Percentiles rank a stretch among this genome's conserved stretches.
Evolutionary conservation across 2,113 vertebrate genomes (phyloP).

Genomic region (Rhegmatorhina hoffmannsi): DNA sequence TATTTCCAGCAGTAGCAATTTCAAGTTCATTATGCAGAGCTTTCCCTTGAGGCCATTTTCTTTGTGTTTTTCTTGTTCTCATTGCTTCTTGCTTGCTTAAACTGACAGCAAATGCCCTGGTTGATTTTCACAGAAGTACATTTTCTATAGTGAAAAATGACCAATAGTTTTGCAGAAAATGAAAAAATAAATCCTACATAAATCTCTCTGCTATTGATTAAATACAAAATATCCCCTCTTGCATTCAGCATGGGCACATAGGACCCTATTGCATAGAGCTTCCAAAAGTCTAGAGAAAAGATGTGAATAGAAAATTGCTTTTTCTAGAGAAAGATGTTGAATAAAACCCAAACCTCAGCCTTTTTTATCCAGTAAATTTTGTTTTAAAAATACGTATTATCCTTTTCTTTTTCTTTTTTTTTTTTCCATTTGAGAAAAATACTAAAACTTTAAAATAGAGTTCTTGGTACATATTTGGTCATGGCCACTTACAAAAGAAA

Average conservation of each 20-base stretch:
- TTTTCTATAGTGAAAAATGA: constrained; percentile 40
- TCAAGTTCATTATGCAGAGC: constrained; percentile 64
- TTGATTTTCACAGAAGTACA: constrained; percentile 54
- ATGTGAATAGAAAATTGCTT: neutral
- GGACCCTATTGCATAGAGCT: neutral
- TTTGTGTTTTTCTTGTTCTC: constrained; percentile 55
- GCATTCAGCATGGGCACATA: neutral
- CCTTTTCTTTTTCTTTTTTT: neutral
- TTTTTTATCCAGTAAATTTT: neutral
- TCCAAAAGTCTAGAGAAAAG: constrained; percentile 7
- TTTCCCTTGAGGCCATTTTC: constrained; percentile 58
- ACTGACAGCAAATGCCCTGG: constrained; percentile 43
- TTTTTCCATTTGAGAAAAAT: neutral
- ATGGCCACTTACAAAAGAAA: neutral
- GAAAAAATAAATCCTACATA: constrained; percentile 6
- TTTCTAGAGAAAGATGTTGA: neutral
- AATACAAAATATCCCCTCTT: constrained; percentile 13
- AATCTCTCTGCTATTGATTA: constrained; percentile 19
- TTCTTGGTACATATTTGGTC: neutral
- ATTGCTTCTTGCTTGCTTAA: constrained; percentile 57
- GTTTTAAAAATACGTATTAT: neutral
- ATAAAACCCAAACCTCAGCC: neutral
- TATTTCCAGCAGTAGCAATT: constrained; percentile 51
- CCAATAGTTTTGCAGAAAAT: constrained; percentile 31
- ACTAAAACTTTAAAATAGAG: neutral